A percentile compares a stretch with the other conserved stretches of the same genome.
These are phyloP conservation scores for Nothobranchius furzeri DNA, from an alignment of 2,113 vertebrate genomes.

Conservation along the genomic window DNA sequence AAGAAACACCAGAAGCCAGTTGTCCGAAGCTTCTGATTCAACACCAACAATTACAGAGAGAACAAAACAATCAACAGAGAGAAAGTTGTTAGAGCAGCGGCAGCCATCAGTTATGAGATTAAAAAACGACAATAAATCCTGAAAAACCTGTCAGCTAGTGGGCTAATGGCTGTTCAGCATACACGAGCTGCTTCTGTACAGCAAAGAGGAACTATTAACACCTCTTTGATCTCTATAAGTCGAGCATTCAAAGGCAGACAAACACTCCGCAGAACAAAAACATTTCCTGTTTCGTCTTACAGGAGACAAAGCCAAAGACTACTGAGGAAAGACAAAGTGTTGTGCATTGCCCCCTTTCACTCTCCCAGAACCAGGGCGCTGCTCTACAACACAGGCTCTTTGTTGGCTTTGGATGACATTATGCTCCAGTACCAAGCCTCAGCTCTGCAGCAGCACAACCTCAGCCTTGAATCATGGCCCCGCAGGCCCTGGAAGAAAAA, in stretches of 20 bases:
- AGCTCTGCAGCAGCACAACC: slow-evolving; percentile 55
- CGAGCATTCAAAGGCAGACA: slow-evolving; percentile 18
- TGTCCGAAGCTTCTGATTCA: neutral
- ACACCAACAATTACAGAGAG: neutral
- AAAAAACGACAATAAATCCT: neutral
- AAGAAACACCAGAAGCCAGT: neutral
- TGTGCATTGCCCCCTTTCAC: slow-evolving; percentile 64
- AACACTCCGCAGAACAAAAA: slow-evolving; percentile 35
- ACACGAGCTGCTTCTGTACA: neutral
- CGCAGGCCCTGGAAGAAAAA: slow-evolving; percentile 68
- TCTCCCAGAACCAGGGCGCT: slow-evolving; percentile 73
- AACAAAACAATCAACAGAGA: neutral
- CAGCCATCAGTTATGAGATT: neutral
- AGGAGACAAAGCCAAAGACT: slow-evolving; percentile 38
- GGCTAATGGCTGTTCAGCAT: neutral
- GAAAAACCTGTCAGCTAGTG: neutral
- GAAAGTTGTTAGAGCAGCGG: neutral
- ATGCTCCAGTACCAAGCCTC: slow-evolving; percentile 70
- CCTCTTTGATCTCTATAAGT: slow-evolving; percentile 27
- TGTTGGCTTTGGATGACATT: slow-evolving; percentile 74
- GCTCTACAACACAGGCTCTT: slow-evolving; percentile 71
- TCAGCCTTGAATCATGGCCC: slow-evolving; percentile 67
- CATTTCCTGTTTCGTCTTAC: slow-evolving; percentile 57
- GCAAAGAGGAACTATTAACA: slow-evolving; percentile 20
- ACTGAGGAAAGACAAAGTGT: slow-evolving; percentile 52